Conservation (phyloP, 1,140 invertebrate species). For the Drosophila carrolli region DNA sequence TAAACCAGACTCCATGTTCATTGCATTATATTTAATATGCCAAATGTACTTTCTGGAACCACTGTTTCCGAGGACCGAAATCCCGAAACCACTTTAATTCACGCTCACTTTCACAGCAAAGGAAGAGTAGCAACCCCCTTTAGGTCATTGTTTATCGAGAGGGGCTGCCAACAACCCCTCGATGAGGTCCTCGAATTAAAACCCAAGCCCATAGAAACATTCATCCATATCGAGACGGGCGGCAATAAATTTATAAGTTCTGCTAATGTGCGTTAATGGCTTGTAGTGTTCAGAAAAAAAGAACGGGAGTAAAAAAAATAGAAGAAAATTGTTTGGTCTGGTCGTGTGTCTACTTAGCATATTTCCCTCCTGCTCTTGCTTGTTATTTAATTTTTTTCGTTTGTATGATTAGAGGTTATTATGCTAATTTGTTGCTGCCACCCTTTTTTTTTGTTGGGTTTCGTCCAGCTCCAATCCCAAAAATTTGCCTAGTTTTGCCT, state of each 20-base stretch:
- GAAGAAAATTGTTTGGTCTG: constrained; percentile 36
- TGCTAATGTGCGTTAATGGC: constrained; percentile 80
- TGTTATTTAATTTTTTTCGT: constrained; percentile 79
- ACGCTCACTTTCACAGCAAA: constrained; percentile 67
- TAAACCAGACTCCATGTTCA: neutral
- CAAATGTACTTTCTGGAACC: neutral
- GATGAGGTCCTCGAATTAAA: constrained; percentile 24
- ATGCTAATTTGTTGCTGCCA: constrained; percentile 63
- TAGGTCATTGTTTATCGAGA: constrained; percentile 28
- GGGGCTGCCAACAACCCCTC: constrained; percentile 9
- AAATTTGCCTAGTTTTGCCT: constrained; percentile 34
- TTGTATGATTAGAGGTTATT: constrained; percentile 80
- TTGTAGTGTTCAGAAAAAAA: constrained; percentile 62
- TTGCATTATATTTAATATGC: neutral
- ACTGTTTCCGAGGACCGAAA: constrained; percentile 2
- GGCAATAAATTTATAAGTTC: constrained; percentile 80
- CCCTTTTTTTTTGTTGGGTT: constrained; percentile 6
- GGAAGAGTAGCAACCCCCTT: constrained; percentile 32
- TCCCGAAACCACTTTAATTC: constrained; percentile 39
- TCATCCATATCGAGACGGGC: constrained; percentile 46
- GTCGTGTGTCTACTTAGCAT: constrained; percentile 64
- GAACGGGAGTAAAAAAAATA: constrained; percentile 3
- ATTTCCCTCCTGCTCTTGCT: constrained; percentile 23
- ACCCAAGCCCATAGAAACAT: constrained; percentile 12
- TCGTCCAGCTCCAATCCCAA: constrained; percentile 5